Conservation (phyloP, 2,888 invertebrate species). For the Ophraella communa region DNA sequence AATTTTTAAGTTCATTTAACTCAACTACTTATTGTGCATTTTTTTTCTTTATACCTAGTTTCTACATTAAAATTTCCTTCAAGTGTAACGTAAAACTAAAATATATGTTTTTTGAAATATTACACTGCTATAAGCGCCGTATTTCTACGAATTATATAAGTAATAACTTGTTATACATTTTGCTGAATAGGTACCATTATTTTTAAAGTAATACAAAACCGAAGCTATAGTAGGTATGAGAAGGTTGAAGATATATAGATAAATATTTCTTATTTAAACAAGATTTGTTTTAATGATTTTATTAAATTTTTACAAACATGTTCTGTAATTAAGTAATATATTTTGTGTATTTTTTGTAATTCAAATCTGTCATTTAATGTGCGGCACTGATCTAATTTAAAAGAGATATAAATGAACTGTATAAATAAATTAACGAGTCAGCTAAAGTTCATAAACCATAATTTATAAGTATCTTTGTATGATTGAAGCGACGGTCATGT, state of each 20-base stretch:
- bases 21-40: neutral
- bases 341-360: no score
- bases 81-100: neutral
- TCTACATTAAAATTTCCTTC: neutral
- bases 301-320: no score
- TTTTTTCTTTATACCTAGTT: no score
- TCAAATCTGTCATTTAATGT: neutral
- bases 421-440: slow-evolving; percentile 7
- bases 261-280: no score
- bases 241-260: no score
- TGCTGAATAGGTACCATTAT: neutral
- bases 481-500: slow-evolving; percentile 1
- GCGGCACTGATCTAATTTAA: neutral
- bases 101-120: neutral
- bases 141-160: neutral
- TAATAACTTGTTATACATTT: neutral
- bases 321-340: no score
- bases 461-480: slow-evolving; percentile 6
- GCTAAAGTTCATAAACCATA: neutral
- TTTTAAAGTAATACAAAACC: neutral
- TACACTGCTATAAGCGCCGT: neutral
- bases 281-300: no score
- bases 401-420: slow-evolving; percentile 1
- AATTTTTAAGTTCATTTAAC: neutral
- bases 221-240: no score